A percentile compares a stretch with the other conserved stretches of the same genome.
Conservation (phyloP, 2,113 vertebrate genomes). For the Amphiprion ocellaris region DNA sequence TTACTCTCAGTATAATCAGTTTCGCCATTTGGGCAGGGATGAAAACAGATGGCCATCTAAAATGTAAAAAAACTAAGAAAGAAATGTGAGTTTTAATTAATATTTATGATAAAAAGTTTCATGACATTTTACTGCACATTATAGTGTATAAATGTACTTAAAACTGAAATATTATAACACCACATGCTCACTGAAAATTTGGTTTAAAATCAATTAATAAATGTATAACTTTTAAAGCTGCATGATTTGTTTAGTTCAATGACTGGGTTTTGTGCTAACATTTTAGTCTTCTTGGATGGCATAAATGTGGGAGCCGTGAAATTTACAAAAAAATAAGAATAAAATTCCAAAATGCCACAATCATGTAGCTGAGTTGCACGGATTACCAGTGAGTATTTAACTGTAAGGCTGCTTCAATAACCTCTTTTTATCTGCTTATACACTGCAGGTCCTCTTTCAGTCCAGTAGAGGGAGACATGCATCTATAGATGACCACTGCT, state of each 20-base stretch:
- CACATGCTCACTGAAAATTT: no score
- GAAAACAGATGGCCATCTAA: no score
- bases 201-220: no score
- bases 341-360: not conserved
- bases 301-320: not conserved
- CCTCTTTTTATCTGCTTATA: not conserved
- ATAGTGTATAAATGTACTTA: no score
- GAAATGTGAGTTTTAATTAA: no score
- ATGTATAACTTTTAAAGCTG: no score
- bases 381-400: not conserved
- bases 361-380: not conserved
- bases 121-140: no score
- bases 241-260: not conserved
- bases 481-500: not conserved
- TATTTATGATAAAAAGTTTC: no score
- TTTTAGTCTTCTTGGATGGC: not conserved
- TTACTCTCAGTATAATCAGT: not conserved
- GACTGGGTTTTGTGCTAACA: not conserved
- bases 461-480: constrained; percentile 62
- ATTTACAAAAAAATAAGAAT: not conserved
- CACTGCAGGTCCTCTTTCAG: not conserved
- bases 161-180: no score
- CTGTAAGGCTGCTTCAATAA: no score
- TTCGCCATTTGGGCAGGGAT: not conserved
- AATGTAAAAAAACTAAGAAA: no score